Evolutionary conservation across 2,113 vertebrate genomes (phyloP).

Genomic region (Myotis yumanensis): DNA sequence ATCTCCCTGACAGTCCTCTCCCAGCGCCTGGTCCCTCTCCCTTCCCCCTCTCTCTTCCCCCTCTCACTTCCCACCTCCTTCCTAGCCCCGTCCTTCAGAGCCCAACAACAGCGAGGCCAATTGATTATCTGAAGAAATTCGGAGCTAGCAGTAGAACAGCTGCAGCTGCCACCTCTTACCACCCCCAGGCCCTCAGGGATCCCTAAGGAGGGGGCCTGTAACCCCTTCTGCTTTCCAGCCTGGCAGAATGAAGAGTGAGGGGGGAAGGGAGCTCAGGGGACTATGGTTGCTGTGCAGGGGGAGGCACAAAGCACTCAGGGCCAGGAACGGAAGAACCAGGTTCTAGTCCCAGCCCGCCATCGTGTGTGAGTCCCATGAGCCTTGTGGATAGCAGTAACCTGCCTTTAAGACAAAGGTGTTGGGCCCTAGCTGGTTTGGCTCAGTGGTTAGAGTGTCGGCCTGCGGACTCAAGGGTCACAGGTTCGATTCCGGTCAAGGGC

Average conservation of each 20-base stretch:
- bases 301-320: neutral
- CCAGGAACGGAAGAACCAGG: neutral
- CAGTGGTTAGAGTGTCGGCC: too few relatives aligned
- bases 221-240: neutral
- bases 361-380: neutral
- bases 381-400: neutral
- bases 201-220: conserved; percentile 38
- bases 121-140: conserved; percentile 85
- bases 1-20: neutral
- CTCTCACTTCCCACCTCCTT: neutral
- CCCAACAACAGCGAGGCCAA: conserved; percentile 79
- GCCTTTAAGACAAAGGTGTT: neutral
- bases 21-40: neutral
- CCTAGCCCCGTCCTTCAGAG: neutral
- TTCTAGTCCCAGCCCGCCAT: neutral
- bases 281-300: neutral
- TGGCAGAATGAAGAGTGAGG: neutral
- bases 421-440: neutral
- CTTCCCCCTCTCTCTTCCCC: neutral
- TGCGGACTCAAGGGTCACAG: too few relatives aligned
- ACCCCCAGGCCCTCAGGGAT: neutral
- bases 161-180: conserved; percentile 71
- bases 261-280: neutral
- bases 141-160: conserved; percentile 80
- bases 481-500: too few relatives aligned